Conservation (phyloP, 2,113 vertebrate species). For the Phaethon lepturus region DNA sequence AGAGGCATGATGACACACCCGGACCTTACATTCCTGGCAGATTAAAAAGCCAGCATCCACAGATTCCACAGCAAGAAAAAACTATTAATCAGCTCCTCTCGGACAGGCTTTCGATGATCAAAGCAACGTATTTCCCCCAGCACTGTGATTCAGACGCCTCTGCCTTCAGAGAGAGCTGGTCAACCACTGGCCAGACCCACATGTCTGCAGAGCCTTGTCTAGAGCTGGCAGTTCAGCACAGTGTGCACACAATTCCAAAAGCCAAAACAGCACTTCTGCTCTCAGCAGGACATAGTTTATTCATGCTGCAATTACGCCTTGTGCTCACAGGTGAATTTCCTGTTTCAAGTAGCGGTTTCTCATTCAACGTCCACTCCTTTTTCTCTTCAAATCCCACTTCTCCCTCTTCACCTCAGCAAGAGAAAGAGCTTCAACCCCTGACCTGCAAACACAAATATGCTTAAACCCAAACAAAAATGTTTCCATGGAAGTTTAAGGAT, state of each 20-base stretch:
- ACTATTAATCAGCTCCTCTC: slow-evolving; percentile 28
- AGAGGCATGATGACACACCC: neutral
- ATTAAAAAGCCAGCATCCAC: slow-evolving; percentile 42
- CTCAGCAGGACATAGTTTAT: neutral
- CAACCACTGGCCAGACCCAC: fast-evolving
- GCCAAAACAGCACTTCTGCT: neutral
- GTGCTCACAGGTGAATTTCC: neutral
- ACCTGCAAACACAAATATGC: neutral
- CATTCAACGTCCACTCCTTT: neutral
- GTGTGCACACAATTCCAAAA: fast-evolving
- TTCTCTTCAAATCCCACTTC: neutral
- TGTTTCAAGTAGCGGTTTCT: neutral
- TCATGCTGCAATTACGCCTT: fast-evolving
- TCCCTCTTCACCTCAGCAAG: neutral
- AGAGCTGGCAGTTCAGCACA: neutral
- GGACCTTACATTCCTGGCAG: slow-evolving; percentile 7
- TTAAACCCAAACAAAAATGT: slow-evolving; percentile 7
- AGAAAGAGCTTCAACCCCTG: neutral
- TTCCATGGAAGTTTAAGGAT: neutral
- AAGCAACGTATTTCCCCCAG: neutral
- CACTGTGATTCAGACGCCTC: neutral
- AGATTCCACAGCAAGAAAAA: slow-evolving; percentile 47
- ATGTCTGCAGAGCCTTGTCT: neutral
- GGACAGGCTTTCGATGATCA: neutral
- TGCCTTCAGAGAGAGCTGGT: neutral